Base-by-base conservation (phyloP, 2,888 invertebrate genomes). In the Teinopalpus imperialis region DNA sequence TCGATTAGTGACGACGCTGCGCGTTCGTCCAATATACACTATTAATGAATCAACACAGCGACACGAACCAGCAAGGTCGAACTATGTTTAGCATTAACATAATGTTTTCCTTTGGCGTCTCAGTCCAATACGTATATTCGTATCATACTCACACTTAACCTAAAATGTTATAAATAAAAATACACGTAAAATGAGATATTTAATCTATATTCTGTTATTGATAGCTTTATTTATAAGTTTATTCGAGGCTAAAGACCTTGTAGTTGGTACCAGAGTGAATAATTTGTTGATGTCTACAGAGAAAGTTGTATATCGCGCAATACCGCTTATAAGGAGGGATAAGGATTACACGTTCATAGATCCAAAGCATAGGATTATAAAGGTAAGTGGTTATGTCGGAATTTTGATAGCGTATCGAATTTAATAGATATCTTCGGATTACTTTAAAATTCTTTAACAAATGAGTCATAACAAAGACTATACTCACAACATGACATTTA, bases 251-350 rank as follows among this genome's bases (percentile, higher is more conserved):
- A 81, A 76, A 49, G 83, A 85, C 57, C 75, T 82, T 26, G 72
- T 71, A 13, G 63, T 74, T 3, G 85, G 85, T 1, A 66, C 76
- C 2, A 74, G 74, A 65, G 67, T 70, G 43, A 81, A 85, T 53
- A 83, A 82, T 61, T 65, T 82, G 51, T 66, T 85, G 52, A 69
- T 85, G 63, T 80, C 78, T 3, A 85, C 85, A 6, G 72, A 80
- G 44, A 85, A 79, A 69, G 60, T 85, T 40, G 65, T 69, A 36
- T 69, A 66, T 40, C 62, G 61, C 20, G 61, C 58, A 21, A 62
- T 81, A 49, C 78, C 76, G 16, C 60, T 85, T 2, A 63, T 78
- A 54, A 74, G 55, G 49, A 66, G 81, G 48, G 81, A 81, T 50
- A 82, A 85, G 60, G 83, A 81, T 62, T 85, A 81, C 49, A 59